Conservation (phyloP, 2,888 invertebrate species). For the Rotaria socialis region DNA sequence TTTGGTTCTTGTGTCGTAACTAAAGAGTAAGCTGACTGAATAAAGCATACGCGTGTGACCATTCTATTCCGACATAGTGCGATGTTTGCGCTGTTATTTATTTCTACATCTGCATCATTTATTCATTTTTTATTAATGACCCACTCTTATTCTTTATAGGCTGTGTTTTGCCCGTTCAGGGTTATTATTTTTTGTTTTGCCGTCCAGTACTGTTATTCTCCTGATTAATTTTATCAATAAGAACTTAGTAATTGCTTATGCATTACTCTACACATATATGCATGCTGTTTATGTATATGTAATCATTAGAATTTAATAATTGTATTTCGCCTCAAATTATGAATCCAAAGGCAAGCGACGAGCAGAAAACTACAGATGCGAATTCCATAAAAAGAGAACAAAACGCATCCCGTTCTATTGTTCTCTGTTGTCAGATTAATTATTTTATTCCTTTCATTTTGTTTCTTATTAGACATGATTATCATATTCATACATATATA, state of each 20-base stretch:
- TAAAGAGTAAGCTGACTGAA: not conserved
- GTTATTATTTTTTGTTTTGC: not conserved
- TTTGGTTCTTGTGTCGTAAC: not conserved
- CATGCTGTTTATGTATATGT: not conserved
- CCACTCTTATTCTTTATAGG: not conserved
- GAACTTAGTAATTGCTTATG: not conserved
- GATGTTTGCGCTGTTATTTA: not conserved
- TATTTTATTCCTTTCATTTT: not conserved
- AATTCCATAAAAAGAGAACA: not conserved
- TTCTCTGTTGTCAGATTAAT: not conserved
- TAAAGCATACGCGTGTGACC: not conserved
- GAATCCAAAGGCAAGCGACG: not conserved
- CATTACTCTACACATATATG: not conserved
- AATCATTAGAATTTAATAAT: not conserved
- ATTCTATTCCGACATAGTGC: not conserved
- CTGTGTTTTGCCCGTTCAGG: not conserved
- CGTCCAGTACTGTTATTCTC: not conserved
- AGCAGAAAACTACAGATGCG: not conserved
- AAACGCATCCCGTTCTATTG: not conserved
- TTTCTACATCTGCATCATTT: not conserved
- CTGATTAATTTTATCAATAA: not conserved
- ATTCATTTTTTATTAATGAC: slow-evolving; percentile 9
- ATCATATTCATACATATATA: not conserved
- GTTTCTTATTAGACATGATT: not conserved
- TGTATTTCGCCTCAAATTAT: not conserved